Conservation (phyloP, 2,797 vertebrate genomes). For the Champsocephalus gunnari region DNA sequence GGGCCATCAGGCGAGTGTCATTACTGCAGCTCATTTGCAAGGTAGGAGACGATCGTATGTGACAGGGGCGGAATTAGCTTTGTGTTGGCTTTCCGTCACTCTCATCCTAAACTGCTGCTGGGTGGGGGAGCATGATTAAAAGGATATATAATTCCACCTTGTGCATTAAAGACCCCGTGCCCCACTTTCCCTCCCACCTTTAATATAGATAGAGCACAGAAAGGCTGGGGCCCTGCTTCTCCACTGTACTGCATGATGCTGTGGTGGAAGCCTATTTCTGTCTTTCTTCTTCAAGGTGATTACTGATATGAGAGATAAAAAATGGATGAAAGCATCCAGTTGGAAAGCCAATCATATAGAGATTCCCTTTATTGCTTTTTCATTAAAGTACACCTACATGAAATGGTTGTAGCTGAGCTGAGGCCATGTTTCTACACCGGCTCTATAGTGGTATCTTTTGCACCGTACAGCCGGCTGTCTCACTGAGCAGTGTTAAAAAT, state of each 20-base stretch:
- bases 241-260: conserved; percentile 22
- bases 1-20: conserved; percentile 90
- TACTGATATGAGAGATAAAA: conserved; percentile 74
- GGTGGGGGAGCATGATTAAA: conserved; percentile 93
- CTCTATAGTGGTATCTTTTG: conserved; percentile 55
- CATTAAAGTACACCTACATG: conserved; percentile 69
- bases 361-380: conserved; percentile 72
- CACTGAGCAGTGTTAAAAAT: conserved; percentile 76
- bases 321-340: conserved; percentile 76
- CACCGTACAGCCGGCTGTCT: conserved; percentile 55
- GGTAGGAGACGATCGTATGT: conserved; percentile 89
- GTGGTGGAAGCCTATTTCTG: conserved; percentile 50
- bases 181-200: conserved; percentile 78
- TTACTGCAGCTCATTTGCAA: conserved; percentile 88
- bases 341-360: conserved; percentile 77
- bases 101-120: conserved; percentile 87
- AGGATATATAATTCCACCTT: conserved; percentile 91
- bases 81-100: conserved; percentile 91
- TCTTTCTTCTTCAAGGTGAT: conserved; percentile 75
- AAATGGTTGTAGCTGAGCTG: conserved; percentile 66
- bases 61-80: conserved; percentile 94
- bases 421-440: conserved; percentile 54
- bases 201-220: conserved; percentile 42
- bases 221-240: conserved; percentile 37
- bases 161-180: conserved; percentile 88